Evolutionary conservation across 2,797 vertebrate genomes (phyloP).

Genomic region (Enteromius treurensis): DNA sequence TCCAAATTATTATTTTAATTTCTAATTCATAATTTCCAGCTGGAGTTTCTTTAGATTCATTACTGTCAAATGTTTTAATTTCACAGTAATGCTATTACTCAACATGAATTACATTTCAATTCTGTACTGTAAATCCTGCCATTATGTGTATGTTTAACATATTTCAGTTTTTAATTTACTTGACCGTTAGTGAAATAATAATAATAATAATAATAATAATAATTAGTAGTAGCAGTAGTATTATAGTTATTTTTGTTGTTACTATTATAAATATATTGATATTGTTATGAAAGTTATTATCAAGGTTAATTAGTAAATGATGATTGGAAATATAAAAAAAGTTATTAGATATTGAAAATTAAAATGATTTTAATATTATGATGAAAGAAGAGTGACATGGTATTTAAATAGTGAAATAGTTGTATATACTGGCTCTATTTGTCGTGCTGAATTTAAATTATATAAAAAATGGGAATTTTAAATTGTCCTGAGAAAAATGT

Average conservation of each 20-base stretch:
- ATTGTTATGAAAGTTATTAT: neutral
- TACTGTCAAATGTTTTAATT: neutral
- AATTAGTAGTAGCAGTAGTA: neutral
- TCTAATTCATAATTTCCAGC: neutral
- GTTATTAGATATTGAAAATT: too few relatives aligned
- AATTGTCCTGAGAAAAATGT: too few relatives aligned
- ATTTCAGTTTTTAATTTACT: neutral
- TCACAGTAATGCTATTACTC: neutral
- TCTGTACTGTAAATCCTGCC: neutral
- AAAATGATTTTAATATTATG: too few relatives aligned
- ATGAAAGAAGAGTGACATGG: neutral
- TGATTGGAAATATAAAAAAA: too few relatives aligned
- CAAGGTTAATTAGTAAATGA: too few relatives aligned
- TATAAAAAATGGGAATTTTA: too few relatives aligned
- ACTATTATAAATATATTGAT: neutral
- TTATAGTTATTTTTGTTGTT: neutral
- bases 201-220: neutral
- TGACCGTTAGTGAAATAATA: neutral
- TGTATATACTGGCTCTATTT: neutral
- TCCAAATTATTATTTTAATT: neutral
- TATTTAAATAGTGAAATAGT: neutral
- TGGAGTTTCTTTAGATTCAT: neutral
- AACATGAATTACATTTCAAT: neutral
- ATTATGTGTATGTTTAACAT: neutral
- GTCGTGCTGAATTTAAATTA: neutral